Percentiles rank a stretch among this genome's conserved stretches.
These are phyloP conservation scores for Tribolium castaneum DNA, from an alignment of 1,140 invertebrate species.

Conservation along the genomic window DNA sequence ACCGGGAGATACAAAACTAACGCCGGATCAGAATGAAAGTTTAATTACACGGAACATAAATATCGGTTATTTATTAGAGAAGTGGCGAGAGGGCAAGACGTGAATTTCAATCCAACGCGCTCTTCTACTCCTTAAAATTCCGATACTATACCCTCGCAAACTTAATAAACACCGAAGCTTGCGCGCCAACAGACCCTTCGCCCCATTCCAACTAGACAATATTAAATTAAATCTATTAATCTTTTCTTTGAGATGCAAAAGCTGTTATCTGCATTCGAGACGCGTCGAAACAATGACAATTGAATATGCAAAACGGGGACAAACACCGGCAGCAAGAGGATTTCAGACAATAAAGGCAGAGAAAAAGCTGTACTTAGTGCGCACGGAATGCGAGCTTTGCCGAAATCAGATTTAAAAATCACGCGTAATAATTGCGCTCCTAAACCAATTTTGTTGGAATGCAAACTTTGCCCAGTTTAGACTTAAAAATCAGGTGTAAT, in stretches of 20 bases:
- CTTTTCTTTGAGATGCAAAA: conserved; percentile 44
- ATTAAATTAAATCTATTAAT: conserved; percentile 45
- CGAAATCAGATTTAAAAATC: background rate
- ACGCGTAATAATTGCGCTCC: too few species aligned
- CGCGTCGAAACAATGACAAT: conserved; percentile 39
- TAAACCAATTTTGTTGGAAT: too few species aligned
- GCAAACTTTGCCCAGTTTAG: too few species aligned
- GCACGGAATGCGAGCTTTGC: background rate
- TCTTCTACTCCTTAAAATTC: conserved; percentile 33
- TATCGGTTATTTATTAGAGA: conserved; percentile 34
- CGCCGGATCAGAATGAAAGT: conserved; percentile 27
- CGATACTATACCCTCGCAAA: conserved; percentile 29
- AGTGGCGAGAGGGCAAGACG: conserved; percentile 10
- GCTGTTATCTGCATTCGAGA: conserved; percentile 27
- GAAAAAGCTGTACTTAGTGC: background rate
- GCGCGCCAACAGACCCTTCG: background rate
- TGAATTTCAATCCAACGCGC: conserved; percentile 16
- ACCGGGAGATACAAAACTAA: conserved; percentile 33
- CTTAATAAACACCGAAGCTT: conserved; percentile 18
- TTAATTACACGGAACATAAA: conserved; percentile 39
- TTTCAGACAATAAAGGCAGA: conserved; percentile 1
- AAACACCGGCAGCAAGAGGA: background rate
- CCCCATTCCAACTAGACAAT: conserved; percentile 35
- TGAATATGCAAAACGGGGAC: conserved; percentile 42
- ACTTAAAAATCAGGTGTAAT: background rate